phyloP scores from a whole-genome alignment of 2,888 invertebrate species.

The Saturnia japonica region DNA sequence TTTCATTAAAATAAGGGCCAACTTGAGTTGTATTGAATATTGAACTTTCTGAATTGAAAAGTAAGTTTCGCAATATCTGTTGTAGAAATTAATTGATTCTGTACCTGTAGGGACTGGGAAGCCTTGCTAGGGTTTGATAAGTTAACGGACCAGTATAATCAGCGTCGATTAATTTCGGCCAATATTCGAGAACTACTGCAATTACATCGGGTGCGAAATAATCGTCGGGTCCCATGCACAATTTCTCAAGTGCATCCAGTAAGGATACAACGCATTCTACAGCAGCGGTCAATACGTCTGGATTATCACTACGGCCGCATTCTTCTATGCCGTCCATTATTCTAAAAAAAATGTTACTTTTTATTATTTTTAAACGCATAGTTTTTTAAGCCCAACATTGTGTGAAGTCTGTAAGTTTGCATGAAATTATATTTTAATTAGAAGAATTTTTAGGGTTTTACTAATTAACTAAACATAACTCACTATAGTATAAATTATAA shows the following conservation, averaged over 20 bases:
- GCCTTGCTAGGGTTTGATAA: conserved; percentile 90
- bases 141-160: conserved; percentile 93
- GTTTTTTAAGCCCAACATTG: background rate
- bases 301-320: conserved; percentile 91
- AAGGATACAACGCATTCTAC: conserved; percentile 92
- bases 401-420: conserved; percentile 16
- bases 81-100: background rate
- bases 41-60: background rate
- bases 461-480: background rate
- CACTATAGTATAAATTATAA: background rate
- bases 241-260: conserved; percentile 90
- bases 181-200: conserved; percentile 83
- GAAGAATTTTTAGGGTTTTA: background rate
- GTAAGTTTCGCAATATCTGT: background rate
- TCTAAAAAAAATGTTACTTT: conserved; percentile 52
- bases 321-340: conserved; percentile 97
- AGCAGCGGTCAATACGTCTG: conserved; percentile 88
- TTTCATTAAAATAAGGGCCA: background rate
- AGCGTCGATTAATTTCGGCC: conserved; percentile 85
- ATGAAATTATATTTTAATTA: background rate
- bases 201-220: conserved; percentile 57
- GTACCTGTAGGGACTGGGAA: conserved; percentile 91
- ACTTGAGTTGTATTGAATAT: background rate
- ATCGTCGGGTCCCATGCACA: conserved; percentile 87
- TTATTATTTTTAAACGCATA: background rate